Evolutionary conservation across 2,113 vertebrate species (phyloP).

Genomic region (Paedocypris sp.): DNA sequence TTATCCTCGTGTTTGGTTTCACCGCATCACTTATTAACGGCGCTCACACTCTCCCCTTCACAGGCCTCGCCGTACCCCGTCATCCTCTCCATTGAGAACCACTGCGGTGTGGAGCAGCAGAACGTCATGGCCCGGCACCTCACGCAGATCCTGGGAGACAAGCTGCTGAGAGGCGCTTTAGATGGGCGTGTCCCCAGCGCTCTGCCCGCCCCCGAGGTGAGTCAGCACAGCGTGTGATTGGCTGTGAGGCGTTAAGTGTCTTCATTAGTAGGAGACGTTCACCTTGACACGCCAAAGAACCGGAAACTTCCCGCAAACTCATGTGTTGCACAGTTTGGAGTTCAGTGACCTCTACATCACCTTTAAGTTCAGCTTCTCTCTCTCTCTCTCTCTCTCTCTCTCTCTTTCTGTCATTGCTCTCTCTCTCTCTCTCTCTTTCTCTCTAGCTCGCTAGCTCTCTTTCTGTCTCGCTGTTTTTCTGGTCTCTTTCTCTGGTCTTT

Average conservation of each 20-base stretch:
- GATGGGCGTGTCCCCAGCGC: conserved; percentile 52
- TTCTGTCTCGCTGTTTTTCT: no score
- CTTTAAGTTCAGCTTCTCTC: no score
- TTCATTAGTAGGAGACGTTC: not conserved
- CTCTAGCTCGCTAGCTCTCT: no score
- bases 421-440: no score
- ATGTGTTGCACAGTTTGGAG: not conserved
- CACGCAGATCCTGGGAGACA: conserved; percentile 74
- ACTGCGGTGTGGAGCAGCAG: conserved; percentile 84
- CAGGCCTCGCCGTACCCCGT: conserved; percentile 80
- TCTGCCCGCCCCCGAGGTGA: conserved; percentile 84
- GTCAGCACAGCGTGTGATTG: not conserved
- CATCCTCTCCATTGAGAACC: conserved; percentile 89
- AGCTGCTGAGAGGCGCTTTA: conserved; percentile 64
- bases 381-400: no score
- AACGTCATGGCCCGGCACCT: conserved; percentile 73
- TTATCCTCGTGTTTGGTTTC: conserved; percentile 30
- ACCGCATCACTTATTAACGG: conserved; percentile 42
- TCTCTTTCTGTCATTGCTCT: no score
- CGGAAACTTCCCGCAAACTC: not conserved
- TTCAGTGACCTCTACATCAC: conserved; percentile 7
- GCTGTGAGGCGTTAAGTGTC: not conserved
- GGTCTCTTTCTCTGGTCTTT: no score
- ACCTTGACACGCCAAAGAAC: not conserved
- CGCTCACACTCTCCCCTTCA: not conserved